Evolutionary conservation across 2,797 vertebrate genomes (phyloP).

Genomic region (Urocyon cinereoargenteus): DNA sequence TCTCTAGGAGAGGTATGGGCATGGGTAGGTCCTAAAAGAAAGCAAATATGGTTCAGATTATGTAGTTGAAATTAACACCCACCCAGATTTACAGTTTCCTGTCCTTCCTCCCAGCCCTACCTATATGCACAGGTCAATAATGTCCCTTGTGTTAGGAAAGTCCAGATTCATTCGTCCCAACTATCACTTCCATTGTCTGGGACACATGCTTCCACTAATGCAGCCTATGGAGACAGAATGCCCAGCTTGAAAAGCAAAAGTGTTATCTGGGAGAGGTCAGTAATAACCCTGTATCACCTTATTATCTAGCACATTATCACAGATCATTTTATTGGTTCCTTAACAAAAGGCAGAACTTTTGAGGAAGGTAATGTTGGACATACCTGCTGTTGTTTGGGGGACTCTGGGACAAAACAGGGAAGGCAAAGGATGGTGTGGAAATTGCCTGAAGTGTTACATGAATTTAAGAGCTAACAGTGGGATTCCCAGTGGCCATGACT

Average conservation of each 20-base stretch:
- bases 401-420: neutral
- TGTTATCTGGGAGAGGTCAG: neutral
- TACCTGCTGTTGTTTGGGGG: neutral
- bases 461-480: neutral
- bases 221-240: neutral
- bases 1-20: neutral
- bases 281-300: neutral
- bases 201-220: neutral
- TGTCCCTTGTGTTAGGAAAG: neutral
- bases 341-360: neutral
- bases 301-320: neutral
- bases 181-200: neutral
- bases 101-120: neutral
- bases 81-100: neutral
- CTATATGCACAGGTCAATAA: neutral
- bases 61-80: neutral
- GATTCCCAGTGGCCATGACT: neutral
- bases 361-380: neutral
- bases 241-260: neutral
- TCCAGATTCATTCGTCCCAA: neutral
- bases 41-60: neutral
- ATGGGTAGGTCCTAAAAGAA: constrained; percentile 63
- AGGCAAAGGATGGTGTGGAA: neutral
- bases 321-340: neutral
- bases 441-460: neutral